These are phyloP conservation scores for Parauchenoglanis punctatus DNA, from an alignment of 2,797 vertebrate genomes.

Conservation along the genomic window DNA sequence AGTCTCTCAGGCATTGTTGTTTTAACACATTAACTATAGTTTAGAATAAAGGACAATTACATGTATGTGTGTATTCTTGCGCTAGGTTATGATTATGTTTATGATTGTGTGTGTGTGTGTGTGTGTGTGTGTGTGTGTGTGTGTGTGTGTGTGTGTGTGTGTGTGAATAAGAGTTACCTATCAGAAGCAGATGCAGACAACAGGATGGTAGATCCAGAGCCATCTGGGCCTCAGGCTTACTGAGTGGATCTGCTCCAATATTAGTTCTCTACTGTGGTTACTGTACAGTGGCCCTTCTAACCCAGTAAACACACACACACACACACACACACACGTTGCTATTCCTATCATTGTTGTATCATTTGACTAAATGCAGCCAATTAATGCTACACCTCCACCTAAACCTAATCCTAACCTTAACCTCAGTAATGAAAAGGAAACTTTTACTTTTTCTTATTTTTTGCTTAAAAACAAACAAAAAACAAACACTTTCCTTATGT, in stretches of 20 bases:
- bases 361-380: too few species aligned
- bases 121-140: slow-evolving; percentile 33
- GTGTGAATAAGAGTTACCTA: slow-evolving; percentile 14
- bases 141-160: slow-evolving; percentile 15
- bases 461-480: too few species aligned
- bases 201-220: slow-evolving; percentile 41
- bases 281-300: slow-evolving; percentile 27
- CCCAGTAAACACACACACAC: background rate
- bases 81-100: slow-evolving; percentile 34
- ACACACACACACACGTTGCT: background rate
- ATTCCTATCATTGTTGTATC: too few species aligned
- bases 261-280: slow-evolving; percentile 47
- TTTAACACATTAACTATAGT: slow-evolving; percentile 65
- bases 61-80: slow-evolving; percentile 35
- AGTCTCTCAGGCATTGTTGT: slow-evolving; percentile 58
- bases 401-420: too few species aligned
- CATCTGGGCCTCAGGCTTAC: slow-evolving; percentile 61
- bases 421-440: too few species aligned
- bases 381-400: too few species aligned
- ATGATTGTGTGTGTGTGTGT: slow-evolving; percentile 15
- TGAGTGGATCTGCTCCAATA: slow-evolving; percentile 56
- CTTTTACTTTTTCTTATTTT: too few species aligned
- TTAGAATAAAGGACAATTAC: slow-evolving; percentile 52
- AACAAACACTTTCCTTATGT: too few species aligned
- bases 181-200: slow-evolving; percentile 46